Base-by-base conservation (phyloP, 2,888 invertebrate species). In the Leptopilina myrica region DNA sequence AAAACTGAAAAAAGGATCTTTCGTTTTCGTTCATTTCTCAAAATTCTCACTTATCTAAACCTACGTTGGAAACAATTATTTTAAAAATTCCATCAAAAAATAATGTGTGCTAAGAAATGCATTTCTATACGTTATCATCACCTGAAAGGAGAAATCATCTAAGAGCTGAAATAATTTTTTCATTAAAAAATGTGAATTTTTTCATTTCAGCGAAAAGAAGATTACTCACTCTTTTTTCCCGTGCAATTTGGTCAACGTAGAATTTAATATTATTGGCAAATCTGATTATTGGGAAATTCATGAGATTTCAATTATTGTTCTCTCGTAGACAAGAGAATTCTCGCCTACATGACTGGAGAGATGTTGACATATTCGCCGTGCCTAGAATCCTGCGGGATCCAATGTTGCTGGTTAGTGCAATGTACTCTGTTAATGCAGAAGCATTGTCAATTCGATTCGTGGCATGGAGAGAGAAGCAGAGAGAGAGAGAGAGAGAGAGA, bases 371-470 rank as follows among this genome's bases (percentile, higher is more conserved):
- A 73, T 40, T 73, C 40, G n/a, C 9, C 56, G 73, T 73, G 56
- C 33, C 73, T 15, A 40, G 73, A 40, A 59, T 59, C 73, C 73
- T 56, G 56, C 40, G 56, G 73, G 73, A 73, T 73, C n/a, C 40
- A 40, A 15, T 59, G 73, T 73, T 59, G n/a, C 56, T 62, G 62
- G 62, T 73, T 73, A 59, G 73, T 12, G 56, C 56, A 40, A 73
- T 59, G 73, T 73, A 69, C 69, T 73, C 56, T 56, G 73, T 69
- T 81, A 77, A 82, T 81, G 80, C 81, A 81, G 67, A 75, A 64
- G 80, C 79, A 82, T 80, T 81, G 84, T 82, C 81, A 78, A 82
- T 82, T 81, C 76, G 76, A 79, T 79, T 81, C 78, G 79, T 76
- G 69, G 76, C 73, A 77, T 77, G 62, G 75, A 79, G 77, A 43